Evolutionary conservation across 92 coral and sea anemone species (phyloP).

Genomic region (Zoanthus solanderi): DNA sequence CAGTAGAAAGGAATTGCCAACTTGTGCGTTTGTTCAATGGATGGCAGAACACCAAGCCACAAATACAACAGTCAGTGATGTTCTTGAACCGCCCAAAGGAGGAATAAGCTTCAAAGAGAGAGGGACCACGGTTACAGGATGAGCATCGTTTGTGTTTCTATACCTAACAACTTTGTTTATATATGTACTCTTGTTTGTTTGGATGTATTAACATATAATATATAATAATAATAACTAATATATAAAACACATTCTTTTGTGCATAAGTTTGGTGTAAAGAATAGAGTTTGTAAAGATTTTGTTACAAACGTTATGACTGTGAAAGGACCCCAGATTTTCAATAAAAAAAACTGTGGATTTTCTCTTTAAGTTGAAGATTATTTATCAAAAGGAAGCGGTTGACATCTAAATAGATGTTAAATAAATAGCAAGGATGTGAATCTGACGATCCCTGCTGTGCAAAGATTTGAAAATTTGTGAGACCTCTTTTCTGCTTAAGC

Average conservation of each 20-base stretch:
- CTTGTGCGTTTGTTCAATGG: slow-evolving; percentile 85
- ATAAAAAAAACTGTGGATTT: too few species aligned
- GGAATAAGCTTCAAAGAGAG: neutral
- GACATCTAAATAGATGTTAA: too few species aligned
- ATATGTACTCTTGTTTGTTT: neutral
- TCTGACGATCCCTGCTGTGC: too few species aligned
- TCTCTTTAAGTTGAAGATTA: too few species aligned
- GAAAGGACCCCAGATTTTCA: neutral
- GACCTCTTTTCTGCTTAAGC: too few species aligned
- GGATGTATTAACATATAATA: neutral
- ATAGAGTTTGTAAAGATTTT: neutral
- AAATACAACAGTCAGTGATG: slow-evolving; percentile 26
- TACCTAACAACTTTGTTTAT: neutral
- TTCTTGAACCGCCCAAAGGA: neutral
- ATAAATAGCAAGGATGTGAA: too few species aligned
- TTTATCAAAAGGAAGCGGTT: too few species aligned
- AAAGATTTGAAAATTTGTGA: too few species aligned
- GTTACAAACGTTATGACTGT: neutral
- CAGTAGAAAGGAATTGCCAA: slow-evolving; percentile 67
- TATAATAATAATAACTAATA: neutral
- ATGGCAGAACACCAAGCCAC: slow-evolving; percentile 70
- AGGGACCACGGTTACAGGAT: slow-evolving; percentile 24
- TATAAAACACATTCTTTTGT: neutral
- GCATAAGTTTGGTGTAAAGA: neutral
- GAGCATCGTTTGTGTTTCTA: neutral